A percentile compares a stretch with the other conserved stretches of the same genome.
phyloP scores from a whole-genome alignment of 2,113 vertebrate species.

The Chlorocebus sabaeus region DNA sequence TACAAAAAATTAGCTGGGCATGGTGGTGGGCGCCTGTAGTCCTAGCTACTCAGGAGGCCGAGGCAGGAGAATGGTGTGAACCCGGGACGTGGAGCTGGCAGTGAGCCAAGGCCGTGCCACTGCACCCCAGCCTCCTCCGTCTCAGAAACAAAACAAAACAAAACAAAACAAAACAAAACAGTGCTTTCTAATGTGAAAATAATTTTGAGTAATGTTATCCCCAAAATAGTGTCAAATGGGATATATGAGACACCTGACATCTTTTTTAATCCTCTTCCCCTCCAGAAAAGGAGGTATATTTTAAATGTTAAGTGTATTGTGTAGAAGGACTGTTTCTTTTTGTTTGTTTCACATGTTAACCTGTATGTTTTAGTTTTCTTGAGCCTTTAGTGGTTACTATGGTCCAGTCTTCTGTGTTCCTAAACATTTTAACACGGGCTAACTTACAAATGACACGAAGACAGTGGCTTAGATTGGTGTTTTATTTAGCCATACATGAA shows the following conservation, averaged over 20 bases:
- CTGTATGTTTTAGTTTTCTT: background rate
- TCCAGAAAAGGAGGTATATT: background rate
- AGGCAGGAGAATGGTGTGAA: too few species aligned
- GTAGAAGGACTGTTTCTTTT: background rate
- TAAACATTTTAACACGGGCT: constrained; percentile 8
- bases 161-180: background rate
- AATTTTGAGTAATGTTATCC: background rate
- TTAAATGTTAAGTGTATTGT: background rate
- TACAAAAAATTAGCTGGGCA: too few species aligned
- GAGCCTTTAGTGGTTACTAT: background rate
- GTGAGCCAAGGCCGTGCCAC: too few species aligned
- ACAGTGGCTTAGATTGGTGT: background rate
- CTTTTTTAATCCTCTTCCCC: background rate
- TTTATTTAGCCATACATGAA: background rate
- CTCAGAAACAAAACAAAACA: too few species aligned
- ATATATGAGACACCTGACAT: background rate
- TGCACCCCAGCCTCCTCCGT: too few species aligned
- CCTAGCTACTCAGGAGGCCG: too few species aligned
- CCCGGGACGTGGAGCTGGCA: too few species aligned
- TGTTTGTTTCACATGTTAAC: background rate
- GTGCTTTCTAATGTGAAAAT: background rate
- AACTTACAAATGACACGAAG: background rate
- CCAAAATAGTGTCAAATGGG: constrained; percentile 25
- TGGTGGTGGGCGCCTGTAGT: too few species aligned
- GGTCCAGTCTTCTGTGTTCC: background rate